Percentiles rank a stretch among this genome's conserved stretches.
phyloP scores from a whole-genome alignment of 2,113 vertebrate genomes.

The Paradoxurus hermaphroditus region DNA sequence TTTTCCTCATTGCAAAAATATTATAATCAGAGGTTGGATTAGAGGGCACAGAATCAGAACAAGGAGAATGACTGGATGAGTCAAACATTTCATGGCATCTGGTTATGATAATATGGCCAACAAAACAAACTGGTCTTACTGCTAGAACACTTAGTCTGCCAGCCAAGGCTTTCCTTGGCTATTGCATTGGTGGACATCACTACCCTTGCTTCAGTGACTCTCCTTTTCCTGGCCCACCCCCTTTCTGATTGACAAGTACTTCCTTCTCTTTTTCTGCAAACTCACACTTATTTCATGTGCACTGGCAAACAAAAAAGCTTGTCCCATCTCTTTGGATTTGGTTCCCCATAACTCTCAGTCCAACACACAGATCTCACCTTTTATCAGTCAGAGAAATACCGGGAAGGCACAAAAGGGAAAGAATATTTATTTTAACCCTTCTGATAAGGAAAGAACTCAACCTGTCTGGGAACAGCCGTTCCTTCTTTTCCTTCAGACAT shows the following conservation, averaged over 20 bases:
- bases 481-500: constrained; percentile 72
- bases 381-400: constrained; percentile 53
- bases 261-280: neutral
- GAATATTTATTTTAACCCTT: constrained; percentile 79
- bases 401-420: constrained; percentile 53
- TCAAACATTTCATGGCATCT: neutral
- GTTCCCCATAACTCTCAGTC: constrained; percentile 42
- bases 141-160: neutral
- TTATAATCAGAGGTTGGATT: neutral
- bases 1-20: neutral
- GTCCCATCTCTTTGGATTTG: constrained; percentile 42
- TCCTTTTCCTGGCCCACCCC: neutral
- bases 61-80: neutral
- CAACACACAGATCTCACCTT: constrained; percentile 60
- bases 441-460: constrained; percentile 78
- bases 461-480: constrained; percentile 64
- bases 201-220: neutral
- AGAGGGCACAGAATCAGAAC: neutral
- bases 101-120: neutral
- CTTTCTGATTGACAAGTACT: neutral
- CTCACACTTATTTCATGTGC: neutral
- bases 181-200: neutral
- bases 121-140: neutral
- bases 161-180: neutral
- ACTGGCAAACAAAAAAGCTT: neutral